Evolutionary conservation across 2,113 vertebrate species (phyloP).

Genomic region (Myotis lucifugus): DNA sequence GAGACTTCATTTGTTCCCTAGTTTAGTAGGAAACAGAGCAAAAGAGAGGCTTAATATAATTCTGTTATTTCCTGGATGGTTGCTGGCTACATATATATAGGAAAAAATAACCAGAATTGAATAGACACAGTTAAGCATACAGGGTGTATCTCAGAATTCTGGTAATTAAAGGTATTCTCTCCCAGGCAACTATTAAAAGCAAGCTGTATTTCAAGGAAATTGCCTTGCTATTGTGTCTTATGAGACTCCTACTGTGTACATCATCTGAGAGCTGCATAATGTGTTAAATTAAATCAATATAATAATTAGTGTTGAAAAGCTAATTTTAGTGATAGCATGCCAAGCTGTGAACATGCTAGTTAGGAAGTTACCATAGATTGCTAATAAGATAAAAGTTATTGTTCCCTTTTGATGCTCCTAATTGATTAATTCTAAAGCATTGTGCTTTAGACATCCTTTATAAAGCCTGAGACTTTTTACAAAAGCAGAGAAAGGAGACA

Average conservation of each 20-base stretch:
- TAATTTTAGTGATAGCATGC: slow-evolving; percentile 42
- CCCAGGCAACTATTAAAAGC: not conserved
- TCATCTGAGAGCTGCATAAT: slow-evolving; percentile 60
- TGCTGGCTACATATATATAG: not conserved
- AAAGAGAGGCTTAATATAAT: slow-evolving; percentile 77
- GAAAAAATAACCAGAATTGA: slow-evolving; percentile 59
- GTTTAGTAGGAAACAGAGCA: slow-evolving; percentile 72
- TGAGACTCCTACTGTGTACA: slow-evolving; percentile 56
- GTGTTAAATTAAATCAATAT: slow-evolving; percentile 56
- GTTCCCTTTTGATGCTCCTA: not conserved
- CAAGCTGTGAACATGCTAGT: not conserved
- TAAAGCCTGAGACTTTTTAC: not conserved
- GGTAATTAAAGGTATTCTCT: slow-evolving; percentile 42
- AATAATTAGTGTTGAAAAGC: slow-evolving; percentile 34
- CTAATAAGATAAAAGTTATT: slow-evolving; percentile 1
- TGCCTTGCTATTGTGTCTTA: slow-evolving; percentile 32
- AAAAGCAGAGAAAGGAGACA: not conserved
- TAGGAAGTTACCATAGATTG: not conserved
- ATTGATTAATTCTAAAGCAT: not conserved
- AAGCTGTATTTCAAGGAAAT: slow-evolving; percentile 55
- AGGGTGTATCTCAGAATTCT: not conserved
- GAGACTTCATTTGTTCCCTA: slow-evolving; percentile 98
- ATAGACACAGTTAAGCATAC: not conserved
- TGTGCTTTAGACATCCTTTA: not conserved
- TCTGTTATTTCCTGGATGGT: slow-evolving; percentile 61